Conservation (phyloP, 2,113 vertebrate genomes). For the Silurus glanis region DNA sequence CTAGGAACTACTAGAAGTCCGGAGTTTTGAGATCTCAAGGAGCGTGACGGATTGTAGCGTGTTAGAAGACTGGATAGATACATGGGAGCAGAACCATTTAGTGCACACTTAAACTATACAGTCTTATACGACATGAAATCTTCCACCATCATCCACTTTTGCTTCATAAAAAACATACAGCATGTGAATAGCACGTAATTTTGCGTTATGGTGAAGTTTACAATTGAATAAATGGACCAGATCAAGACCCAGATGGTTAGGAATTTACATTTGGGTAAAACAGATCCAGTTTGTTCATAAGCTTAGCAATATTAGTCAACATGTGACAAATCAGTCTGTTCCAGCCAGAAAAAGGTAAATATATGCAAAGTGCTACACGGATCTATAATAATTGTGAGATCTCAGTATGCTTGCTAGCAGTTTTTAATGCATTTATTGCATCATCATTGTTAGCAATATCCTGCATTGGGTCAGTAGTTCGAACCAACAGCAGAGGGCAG, state of each 20-base stretch:
- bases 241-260: neutral
- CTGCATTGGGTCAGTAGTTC: neutral
- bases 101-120: no score
- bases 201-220: neutral
- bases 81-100: no score
- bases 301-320: slow-evolving; percentile 17
- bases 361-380: neutral
- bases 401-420: neutral
- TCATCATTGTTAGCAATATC: neutral
- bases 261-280: neutral
- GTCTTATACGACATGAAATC: neutral
- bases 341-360: neutral
- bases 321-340: slow-evolving; percentile 8
- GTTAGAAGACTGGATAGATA: no score
- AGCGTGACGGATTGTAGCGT: no score
- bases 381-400: neutral
- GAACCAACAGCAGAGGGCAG: slow-evolving; percentile 52
- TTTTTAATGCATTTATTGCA: neutral
- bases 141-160: neutral
- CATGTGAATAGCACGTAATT: neutral
- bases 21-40: no score
- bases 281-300: neutral
- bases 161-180: neutral
- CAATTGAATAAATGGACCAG: neutral
- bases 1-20: no score